These are phyloP conservation scores for Apantesis nais DNA, from an alignment of 2,888 invertebrate species.

Conservation along the genomic window DNA sequence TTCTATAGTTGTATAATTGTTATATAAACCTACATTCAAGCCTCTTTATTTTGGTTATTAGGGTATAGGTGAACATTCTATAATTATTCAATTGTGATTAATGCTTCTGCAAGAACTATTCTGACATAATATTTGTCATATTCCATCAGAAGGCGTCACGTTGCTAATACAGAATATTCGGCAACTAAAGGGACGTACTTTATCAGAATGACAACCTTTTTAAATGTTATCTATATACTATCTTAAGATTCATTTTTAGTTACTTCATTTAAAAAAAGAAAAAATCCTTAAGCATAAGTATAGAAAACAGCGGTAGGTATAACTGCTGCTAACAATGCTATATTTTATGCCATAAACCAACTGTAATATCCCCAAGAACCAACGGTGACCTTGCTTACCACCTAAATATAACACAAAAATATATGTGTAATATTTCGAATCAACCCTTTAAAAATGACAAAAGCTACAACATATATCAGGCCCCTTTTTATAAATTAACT, in stretches of 20 bases:
- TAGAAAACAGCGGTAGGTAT: not conserved
- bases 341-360: not conserved
- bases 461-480: not conserved
- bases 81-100: not conserved
- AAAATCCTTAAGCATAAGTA: no score
- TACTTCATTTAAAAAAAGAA: no score
- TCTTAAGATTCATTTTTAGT: no score
- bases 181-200: no score
- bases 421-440: not conserved
- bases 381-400: not conserved
- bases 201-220: no score
- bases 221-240: no score
- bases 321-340: not conserved
- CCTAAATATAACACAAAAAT: not conserved
- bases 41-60: not conserved
- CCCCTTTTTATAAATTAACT: not conserved
- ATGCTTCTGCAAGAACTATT: not conserved
- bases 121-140: no score
- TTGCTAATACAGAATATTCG: no score
- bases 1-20: not conserved
- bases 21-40: not conserved
- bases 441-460: not conserved
- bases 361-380: not conserved
- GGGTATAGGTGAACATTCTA: not conserved
- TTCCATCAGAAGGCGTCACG: no score